Evolutionary conservation across 2,888 invertebrate genomes (phyloP), one percentile per base, ranked within the genome.

Genomic region (Gastrophysa polygoni): DNA sequence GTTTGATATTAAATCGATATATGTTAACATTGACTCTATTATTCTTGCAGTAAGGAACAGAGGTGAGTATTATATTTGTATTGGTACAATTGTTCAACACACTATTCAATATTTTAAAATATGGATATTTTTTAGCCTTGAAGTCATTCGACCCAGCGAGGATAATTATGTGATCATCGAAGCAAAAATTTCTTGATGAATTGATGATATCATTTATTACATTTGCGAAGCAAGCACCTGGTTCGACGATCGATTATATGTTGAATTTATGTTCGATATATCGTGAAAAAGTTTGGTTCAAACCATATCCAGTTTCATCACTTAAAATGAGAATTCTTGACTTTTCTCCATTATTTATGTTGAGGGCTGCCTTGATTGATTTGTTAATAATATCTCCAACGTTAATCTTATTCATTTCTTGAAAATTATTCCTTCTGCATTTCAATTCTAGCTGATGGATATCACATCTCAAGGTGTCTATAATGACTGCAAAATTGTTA

Each of bases 261-360:
- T 6, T 51, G 14, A 17, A 32, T 32, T 51, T 10, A 16, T 32
- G 2, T 24, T 24, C 24, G 7, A 24, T 7, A 24, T 24, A 24
- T 24, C 24, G 24, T 3, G 24, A 24, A 24, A 24, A 24, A 24
- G 24, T 7, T 49, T 49, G 28, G 28, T 10, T 10, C 49, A 49
- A 29, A 32, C 50, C 50, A 32, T 50, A 32, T 17, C 50, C 50
- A 17, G 32, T 32, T 32, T 32, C 32, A 32, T 50, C 50, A 32
- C 32, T 32, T 16, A 50, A 32, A 50, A 50, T 50, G 29, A 50
- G 17, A 8, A 50, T 17, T n/a, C 24, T 48, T 7, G 48, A 28
- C 11, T 48, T 3, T n/a, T 18, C 20, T 4, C 1, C 1, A 14
- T 16, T 47, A 10, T 21, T 21, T 48, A 6, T 48, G 11, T 20